Evolutionary conservation across 1,140 invertebrate genomes (phyloP), one percentile per base, ranked within the genome.

Genomic region (Rhizoglyphus robini): DNA sequence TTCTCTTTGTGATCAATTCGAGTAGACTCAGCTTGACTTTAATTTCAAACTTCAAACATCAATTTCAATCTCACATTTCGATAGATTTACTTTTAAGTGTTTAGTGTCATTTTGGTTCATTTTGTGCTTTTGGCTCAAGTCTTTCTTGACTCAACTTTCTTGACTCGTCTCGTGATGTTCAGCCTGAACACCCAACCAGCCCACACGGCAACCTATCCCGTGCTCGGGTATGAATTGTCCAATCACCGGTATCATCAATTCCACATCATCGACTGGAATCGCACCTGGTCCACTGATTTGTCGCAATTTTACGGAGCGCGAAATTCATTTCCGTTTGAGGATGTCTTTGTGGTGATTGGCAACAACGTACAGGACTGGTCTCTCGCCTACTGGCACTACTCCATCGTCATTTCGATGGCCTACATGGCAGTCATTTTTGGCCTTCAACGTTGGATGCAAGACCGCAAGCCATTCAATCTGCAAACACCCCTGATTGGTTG

Each of bases 401-500:
- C 15, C 27, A 29, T 60, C 29, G 23, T 3, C 25, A 4, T 64
- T 13, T 64, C 63, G 1, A 57, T 57, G 1, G 63, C 27, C n/a
- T 64, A 64, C 41, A 18, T 64, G 13, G 2, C 41, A 1, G 25
- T 64, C 1, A 64, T 64, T 1, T 64, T 64, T 36, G 51, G 29
- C 13, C 20, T 64, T 27, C 3, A 64, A 38, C 20, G 3, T 15
- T 32, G 48, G 1, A 64, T 64, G 65, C 13, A 3, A 51, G 2
- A 31, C 13, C 23, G 62, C 18, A 66, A 31, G 1, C 34, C 15
- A 11, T 66, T 65, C 63, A 30, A 65, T 64, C 63, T 66, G 2
- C 54, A 46, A 5, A 15, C 1, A 13, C 15, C 13, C 1, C 63
- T 66, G 13, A 66, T 65, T 20, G 13, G n/a, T 4, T 66, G 65